Conservation (phyloP, 2,797 vertebrate species). For the Sebastes hubbsi region DNA sequence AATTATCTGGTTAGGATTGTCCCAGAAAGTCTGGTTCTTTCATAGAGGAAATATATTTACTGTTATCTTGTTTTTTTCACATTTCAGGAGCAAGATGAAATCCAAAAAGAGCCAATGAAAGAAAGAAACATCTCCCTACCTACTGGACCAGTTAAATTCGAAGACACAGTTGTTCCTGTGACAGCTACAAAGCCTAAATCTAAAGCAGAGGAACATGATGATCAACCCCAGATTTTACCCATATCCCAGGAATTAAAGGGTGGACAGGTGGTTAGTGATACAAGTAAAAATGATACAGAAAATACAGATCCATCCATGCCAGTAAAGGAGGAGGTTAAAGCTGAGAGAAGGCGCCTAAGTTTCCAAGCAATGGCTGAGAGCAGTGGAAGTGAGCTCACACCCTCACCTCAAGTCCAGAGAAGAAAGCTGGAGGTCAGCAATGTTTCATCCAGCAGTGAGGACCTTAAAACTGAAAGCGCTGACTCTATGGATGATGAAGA, state of each 20-base stretch:
- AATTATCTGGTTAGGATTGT: not conserved
- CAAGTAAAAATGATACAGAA: constrained; percentile 55
- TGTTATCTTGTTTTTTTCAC: constrained; percentile 2
- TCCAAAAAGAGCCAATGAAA: constrained; percentile 3
- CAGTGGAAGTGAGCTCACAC: constrained; percentile 91
- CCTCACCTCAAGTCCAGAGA: constrained; percentile 86
- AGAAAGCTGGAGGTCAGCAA: constrained; percentile 82
- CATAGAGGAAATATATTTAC: not conserved
- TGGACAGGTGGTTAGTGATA: constrained; percentile 69
- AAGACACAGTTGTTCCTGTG: not conserved
- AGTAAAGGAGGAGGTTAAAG: constrained; percentile 52
- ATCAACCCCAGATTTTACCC: constrained; percentile 81
- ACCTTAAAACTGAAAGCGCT: constrained; percentile 90
- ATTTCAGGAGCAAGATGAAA: constrained; percentile 59
- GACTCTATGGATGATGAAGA: constrained; percentile 93
- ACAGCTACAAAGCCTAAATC: constrained; percentile 12
- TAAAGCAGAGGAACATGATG: constrained; percentile 64
- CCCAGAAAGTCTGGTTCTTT: not conserved
- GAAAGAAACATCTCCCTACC: constrained; percentile 23
- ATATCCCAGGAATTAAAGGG: constrained; percentile 78
- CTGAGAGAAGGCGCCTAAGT: constrained; percentile 69
- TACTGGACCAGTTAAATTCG: constrained; percentile 2
- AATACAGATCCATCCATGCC: constrained; percentile 51
- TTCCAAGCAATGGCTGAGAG: constrained; percentile 85
- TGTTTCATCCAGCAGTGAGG: constrained; percentile 92